Evolutionary conservation across 2,797 vertebrate genomes (phyloP).

Genomic region (Tinamus major): DNA sequence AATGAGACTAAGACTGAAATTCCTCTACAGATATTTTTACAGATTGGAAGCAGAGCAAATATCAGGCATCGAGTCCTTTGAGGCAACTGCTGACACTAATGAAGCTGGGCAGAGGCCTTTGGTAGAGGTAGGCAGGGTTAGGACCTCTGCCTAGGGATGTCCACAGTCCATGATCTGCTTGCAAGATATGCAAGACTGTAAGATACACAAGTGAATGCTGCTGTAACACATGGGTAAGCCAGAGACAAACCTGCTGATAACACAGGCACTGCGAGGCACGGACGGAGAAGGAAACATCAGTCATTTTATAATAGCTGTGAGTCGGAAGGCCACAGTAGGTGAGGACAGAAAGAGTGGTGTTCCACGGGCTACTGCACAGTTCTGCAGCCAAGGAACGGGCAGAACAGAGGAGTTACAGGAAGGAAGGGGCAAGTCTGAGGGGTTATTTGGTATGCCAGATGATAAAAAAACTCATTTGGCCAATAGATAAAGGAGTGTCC

Average conservation of each 20-base stretch:
- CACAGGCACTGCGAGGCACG: not conserved
- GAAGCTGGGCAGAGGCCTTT: not conserved
- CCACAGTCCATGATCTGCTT: not conserved
- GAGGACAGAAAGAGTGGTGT: rapidly evolving
- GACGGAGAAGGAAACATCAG: rapidly evolving
- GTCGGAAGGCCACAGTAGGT: not conserved
- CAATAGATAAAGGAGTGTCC: not conserved
- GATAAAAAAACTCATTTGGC: not conserved
- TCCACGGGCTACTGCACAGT: not conserved
- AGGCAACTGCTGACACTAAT: not conserved
- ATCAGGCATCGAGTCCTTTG: not conserved
- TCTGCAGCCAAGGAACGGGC: not conserved
- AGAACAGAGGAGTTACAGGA: not conserved
- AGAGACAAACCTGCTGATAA: not conserved
- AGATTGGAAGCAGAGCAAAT: not conserved
- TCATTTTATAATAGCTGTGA: rapidly evolving
- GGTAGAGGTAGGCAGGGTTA: not conserved
- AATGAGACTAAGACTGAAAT: not conserved
- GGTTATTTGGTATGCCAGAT: not conserved
- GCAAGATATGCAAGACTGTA: not conserved
- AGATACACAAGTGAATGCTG: not conserved
- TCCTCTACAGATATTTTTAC: constrained; percentile 18
- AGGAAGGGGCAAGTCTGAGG: not conserved
- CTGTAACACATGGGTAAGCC: not conserved
- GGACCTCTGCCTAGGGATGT: not conserved